A percentile compares a stretch with the other conserved stretches of the same genome.
Conservation (phyloP, 2,888 invertebrate species). For the Dyspetes luteomarginatus region DNA sequence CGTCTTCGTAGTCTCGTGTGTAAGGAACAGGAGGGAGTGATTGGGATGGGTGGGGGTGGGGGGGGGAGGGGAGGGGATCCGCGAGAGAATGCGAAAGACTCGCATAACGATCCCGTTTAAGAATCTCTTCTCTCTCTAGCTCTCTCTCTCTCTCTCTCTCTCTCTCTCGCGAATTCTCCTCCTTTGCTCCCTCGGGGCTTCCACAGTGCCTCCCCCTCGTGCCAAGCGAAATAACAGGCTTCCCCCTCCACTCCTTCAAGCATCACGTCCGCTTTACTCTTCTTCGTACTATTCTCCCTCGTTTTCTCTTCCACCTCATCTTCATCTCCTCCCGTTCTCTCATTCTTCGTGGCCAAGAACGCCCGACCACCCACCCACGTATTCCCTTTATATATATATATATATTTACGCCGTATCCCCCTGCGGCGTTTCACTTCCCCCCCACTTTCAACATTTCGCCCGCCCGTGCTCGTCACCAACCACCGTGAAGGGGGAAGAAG, state of each 20-base stretch:
- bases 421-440: constrained; percentile 40
- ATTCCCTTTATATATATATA: constrained; percentile 74
- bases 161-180: constrained; percentile 46
- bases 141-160: constrained; percentile 33
- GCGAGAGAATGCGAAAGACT: constrained; percentile 75
- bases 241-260: constrained; percentile 68
- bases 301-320: constrained; percentile 68
- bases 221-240: constrained; percentile 75
- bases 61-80: not conserved
- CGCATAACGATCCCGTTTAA: constrained; percentile 82
- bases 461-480: constrained; percentile 59
- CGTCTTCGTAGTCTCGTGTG: not conserved
- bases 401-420: constrained; percentile 74
- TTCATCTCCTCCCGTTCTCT: constrained; percentile 35
- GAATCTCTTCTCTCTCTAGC: constrained; percentile 72
- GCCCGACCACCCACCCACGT: constrained; percentile 58
- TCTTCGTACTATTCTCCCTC: constrained; percentile 43
- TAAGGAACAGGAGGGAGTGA: not conserved
- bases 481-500: constrained; percentile 11
- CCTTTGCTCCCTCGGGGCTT: constrained; percentile 58
- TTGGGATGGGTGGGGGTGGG: constrained; percentile 14
- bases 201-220: constrained; percentile 84
- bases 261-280: constrained; percentile 59
- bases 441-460: constrained; percentile 62
- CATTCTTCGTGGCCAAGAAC: constrained; percentile 11